Base-by-base conservation (phyloP, 2,888 invertebrate species). In the Cerceris ruficornis region DNA sequence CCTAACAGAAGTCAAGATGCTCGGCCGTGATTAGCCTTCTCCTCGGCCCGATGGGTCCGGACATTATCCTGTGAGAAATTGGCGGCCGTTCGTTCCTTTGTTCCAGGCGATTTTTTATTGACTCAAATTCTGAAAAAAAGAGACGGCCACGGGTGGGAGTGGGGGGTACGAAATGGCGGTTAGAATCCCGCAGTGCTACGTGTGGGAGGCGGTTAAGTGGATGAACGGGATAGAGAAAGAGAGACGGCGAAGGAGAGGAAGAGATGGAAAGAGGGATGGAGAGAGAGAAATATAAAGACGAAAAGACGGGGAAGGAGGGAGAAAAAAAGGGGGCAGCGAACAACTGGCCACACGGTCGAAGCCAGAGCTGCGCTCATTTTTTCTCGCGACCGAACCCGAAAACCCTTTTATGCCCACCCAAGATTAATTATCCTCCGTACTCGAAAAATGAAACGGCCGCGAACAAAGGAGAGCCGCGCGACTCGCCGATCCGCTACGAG, bases 371-470 rank as follows among this genome's bases (percentile, higher is more conserved):
- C 81, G 89, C 90, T 90, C 90, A 90, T 91, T 92, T 92, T 91
- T 92, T 92, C 90, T 90, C 90, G 87, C 88, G 86, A 87, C 88
- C 90, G 88, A 90, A 91, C 90, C 91, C 91, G 88, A 91, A 91
- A 92, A 91, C 91, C 91, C 92, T 92, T 92, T 92, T 91, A 92
- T 89, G 87, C 88, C 86, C 87, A 86, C 87, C 88, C 86, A 91
- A 91, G 92, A 92, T 92, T 92, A 92, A 92, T 92, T 92, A 92
- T 92, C 91, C 90, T 87, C 81, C 90, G 88, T 91, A 91, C 90
- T 91, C 90, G 88, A 91, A 90, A 92, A 91, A 91, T 91, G 91
- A 90, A 91, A 89, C 85, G 83, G 73, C 75, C 82, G 73, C 75
- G 85, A 84, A 85, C 86, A 85, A 85, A 85, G 86, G 78, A 67